Conservation (phyloP, 2,888 invertebrate species). For the Morpho deidamia region DNA sequence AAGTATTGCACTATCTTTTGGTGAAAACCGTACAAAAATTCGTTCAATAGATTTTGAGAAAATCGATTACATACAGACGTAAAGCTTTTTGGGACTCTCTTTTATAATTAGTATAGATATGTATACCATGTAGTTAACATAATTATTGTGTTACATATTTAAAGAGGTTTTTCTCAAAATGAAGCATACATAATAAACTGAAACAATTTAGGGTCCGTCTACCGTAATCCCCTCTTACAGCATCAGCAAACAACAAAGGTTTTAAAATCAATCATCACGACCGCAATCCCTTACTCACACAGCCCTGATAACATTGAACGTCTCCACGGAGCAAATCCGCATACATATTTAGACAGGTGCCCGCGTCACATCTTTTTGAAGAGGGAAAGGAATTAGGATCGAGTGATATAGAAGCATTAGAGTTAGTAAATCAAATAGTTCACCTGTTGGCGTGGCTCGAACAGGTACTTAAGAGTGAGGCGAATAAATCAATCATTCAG, state of each 20-base stretch:
- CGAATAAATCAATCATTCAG: conserved; percentile 74
- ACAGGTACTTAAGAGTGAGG: conserved; percentile 35
- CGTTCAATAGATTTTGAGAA: too few species aligned
- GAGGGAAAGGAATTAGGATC: conserved; percentile 60
- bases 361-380: conserved; percentile 64
- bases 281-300: conserved; percentile 35
- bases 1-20: too few species aligned
- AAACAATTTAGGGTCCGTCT: neutral
- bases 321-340: conserved; percentile 43
- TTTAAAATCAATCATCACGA: conserved; percentile 54
- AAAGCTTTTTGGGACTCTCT: too few species aligned
- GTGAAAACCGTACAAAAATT: too few species aligned
- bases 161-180: too few species aligned
- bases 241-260: conserved; percentile 13
- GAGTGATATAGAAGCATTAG: conserved; percentile 61
- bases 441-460: conserved; percentile 60
- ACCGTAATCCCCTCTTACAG: conserved; percentile 5
- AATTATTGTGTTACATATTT: too few species aligned
- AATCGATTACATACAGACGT: too few species aligned
- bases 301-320: conserved; percentile 33
- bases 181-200: too few species aligned
- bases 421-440: conserved; percentile 68
- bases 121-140: too few species aligned
- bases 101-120: too few species aligned
- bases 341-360: conserved; percentile 37